These are phyloP conservation scores for Phymanthus crucifer DNA, from an alignment of 92 coral and sea anemone species.

Conservation along the genomic window DNA sequence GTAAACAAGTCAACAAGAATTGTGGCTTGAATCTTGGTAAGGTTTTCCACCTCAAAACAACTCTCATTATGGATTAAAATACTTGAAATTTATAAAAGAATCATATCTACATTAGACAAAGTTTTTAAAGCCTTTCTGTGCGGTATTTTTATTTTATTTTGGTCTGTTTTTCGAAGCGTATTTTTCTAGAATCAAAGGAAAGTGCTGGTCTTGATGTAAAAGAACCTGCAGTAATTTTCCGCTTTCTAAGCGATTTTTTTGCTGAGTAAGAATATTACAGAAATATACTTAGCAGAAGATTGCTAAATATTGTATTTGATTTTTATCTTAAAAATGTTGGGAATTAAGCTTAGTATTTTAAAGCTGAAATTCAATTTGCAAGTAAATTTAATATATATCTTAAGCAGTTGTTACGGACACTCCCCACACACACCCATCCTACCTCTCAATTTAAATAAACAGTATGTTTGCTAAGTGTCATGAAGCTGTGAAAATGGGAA, in stretches of 20 bases:
- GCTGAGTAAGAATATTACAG: background rate
- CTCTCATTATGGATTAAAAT: background rate
- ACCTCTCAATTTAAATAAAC: no score
- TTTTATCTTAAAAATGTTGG: no score
- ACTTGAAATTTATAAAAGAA: background rate
- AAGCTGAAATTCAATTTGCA: no score
- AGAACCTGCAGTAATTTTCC: background rate
- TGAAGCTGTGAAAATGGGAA: no score
- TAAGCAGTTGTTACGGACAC: no score
- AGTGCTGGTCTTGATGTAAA: background rate
- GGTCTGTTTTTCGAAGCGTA: background rate
- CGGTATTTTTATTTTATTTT: background rate
- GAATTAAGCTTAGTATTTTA: no score
- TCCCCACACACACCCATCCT: no score
- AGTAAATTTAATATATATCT: no score
- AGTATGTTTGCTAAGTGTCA: no score
- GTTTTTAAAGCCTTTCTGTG: background rate
- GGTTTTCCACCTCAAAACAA: slow-evolving; percentile 21
- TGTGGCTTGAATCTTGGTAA: slow-evolving; percentile 68
- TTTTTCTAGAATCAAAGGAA: background rate
- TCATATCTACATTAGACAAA: background rate
- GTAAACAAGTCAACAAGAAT: slow-evolving; percentile 56
- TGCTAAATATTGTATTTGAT: no score
- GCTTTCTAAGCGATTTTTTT: background rate
- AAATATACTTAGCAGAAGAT: no score